These are phyloP conservation scores for Paramormyrops kingsleyae DNA, from an alignment of 2,113 vertebrate species.

Conservation along the genomic window DNA sequence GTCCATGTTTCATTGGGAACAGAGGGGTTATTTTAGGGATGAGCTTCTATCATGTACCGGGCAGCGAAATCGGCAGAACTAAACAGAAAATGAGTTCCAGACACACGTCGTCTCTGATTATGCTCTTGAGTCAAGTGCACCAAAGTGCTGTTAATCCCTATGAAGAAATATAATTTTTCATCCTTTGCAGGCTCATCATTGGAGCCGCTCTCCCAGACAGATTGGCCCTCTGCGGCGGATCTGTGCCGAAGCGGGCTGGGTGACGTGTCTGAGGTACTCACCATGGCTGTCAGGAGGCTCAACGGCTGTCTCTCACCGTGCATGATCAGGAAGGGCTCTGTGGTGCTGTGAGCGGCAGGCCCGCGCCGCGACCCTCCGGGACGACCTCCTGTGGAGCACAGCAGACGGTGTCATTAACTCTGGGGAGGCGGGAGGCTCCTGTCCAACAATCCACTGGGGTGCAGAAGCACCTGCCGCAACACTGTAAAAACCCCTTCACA, in stretches of 20 bases:
- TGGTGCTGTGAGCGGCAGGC: constrained; percentile 55
- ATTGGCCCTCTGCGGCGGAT: not conserved
- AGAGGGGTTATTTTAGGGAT: not conserved
- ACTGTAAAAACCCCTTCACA: not conserved
- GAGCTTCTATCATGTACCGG: not conserved
- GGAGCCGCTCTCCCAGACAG: not conserved
- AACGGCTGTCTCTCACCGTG: constrained; percentile 64
- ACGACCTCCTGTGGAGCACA: constrained; percentile 32
- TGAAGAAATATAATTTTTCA: not conserved
- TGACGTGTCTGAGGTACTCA: constrained; percentile 29
- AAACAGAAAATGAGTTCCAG: not conserved
- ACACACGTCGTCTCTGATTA: not conserved
- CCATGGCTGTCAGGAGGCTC: constrained; percentile 53
- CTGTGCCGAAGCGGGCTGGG: not conserved
- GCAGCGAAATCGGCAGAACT: not conserved
- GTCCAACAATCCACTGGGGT: not conserved
- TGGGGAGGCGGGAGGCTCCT: not conserved
- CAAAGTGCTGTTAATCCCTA: not conserved
- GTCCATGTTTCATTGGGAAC: too few relatives aligned
- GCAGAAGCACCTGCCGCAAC: not conserved
- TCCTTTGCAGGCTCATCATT: not conserved
- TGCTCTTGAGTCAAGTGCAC: not conserved
- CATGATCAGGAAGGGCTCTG: constrained; percentile 62
- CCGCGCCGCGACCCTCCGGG: constrained; percentile 35
- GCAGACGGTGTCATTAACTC: not conserved